phyloP scores from a whole-genome alignment of 2,888 invertebrate genomes.

The Tiliacea aurago region DNA sequence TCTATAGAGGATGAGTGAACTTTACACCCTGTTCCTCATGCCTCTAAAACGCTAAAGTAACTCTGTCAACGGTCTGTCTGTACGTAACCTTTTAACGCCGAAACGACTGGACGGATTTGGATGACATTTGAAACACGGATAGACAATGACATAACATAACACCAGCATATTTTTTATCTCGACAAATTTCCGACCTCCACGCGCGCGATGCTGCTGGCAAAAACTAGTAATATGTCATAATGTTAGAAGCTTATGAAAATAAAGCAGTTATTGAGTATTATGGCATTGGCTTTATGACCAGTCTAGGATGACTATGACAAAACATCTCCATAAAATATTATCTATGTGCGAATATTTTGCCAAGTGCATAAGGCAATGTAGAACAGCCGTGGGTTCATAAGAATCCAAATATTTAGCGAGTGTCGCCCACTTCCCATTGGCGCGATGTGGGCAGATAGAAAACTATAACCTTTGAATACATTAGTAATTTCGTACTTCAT shows the following conservation, averaged over 20 bases:
- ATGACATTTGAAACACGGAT: not conserved
- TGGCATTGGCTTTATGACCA: slow-evolving; percentile 18
- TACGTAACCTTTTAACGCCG: not conserved
- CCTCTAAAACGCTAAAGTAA: not conserved
- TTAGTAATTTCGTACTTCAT: slow-evolving; percentile 40
- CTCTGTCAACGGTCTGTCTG: not conserved
- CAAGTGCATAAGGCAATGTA: slow-evolving; percentile 75
- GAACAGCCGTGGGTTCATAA: slow-evolving; percentile 79
- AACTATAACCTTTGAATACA: slow-evolving; percentile 74
- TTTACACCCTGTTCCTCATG: too few species aligned
- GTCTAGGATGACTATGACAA: slow-evolving; percentile 1
- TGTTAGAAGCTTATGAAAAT: slow-evolving; percentile 13
- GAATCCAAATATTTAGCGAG: slow-evolving; percentile 77
- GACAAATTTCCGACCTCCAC: not conserved
- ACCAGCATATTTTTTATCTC: not conserved
- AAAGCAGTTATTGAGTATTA: slow-evolving; percentile 12
- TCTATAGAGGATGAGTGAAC: too few species aligned
- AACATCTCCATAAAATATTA: slow-evolving; percentile 18
- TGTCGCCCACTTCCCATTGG: slow-evolving; percentile 77
- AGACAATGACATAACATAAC: too few species aligned
- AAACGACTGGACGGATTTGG: too few species aligned
- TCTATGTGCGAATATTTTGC: slow-evolving; percentile 55
- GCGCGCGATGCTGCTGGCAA: not conserved
- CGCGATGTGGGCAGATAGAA: slow-evolving; percentile 73
- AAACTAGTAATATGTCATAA: not conserved